Base-by-base conservation (phyloP, 2,797 vertebrate genomes). In the Etheostoma perlongum region DNA sequence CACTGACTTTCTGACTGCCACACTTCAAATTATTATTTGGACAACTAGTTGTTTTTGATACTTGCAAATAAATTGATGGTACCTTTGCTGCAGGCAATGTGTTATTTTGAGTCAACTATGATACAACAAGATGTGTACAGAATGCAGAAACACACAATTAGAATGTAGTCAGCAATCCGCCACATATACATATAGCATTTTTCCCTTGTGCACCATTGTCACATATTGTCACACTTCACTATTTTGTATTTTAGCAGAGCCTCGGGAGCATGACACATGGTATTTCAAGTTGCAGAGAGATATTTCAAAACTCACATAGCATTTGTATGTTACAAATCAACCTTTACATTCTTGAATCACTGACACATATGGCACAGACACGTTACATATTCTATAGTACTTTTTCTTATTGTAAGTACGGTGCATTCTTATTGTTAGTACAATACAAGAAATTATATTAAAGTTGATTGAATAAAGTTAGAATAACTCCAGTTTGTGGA, bases 391-490 rank as follows among this genome's bases (percentile, higher is more conserved):
- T 25, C 9, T 51, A 16, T 8, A 0, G 23, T 18, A 10, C 2
- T 51, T 13, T 15, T 11, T 18, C 4, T 46, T 30, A 30, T 30
- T 30, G 30, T 30, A 6, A 30, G 30, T 30, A 30, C 30, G 6
- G 6, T 30, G 30, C 30, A 30, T 30, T 30, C 5, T 30, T 30
- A 5, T 27, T 27, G 27, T 27, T 27, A 36, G 36, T 10, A 23
- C n/a, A 30, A 18, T 27, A 3, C 40, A 47, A 7, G 5, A 47
- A n/a, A 36, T 18, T 6, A n/a, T 27, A 21, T 9, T n/a, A 10
- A 51, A 54, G 4, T 15, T 68, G 36, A 76, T 30, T 74, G 42
- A 73, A 76, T 27, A 71, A 53, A 73, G 36, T 69, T 61, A n/a
- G 54, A 61, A 47, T 55, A 11, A 42, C 59, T 52, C 57, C 51